These are phyloP conservation scores for Zelostemma sp. DNA, from an alignment of 1,140 invertebrate species.

Conservation along the genomic window DNA sequence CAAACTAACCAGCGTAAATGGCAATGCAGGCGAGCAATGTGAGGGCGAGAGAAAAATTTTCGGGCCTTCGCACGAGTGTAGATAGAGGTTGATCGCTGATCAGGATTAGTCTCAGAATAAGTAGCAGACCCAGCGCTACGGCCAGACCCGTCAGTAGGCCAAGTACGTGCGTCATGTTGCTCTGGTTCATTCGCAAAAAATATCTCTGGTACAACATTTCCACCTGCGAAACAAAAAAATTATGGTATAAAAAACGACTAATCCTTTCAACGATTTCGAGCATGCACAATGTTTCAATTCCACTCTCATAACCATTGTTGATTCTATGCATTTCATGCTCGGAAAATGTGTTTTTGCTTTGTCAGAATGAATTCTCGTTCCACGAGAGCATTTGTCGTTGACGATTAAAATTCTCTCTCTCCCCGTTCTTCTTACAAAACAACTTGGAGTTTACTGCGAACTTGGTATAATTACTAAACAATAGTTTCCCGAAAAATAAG, in stretches of 20 bases:
- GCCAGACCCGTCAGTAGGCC: conserved; percentile 80
- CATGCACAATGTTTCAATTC: no score
- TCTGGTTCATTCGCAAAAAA: conserved; percentile 93
- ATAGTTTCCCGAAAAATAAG: neutral
- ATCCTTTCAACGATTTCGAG: no score
- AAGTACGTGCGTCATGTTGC: conserved; percentile 87
- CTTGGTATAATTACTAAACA: neutral
- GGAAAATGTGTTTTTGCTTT: no score
- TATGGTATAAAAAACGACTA: neutral
- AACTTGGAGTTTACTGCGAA: neutral
- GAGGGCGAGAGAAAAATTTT: conserved; percentile 57
- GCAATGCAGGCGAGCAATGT: conserved; percentile 57
- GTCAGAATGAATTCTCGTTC: neutral
- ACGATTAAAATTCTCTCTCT: neutral
- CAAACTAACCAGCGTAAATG: conserved; percentile 61
- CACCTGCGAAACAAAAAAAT: conserved; percentile 72
- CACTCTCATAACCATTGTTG: no score
- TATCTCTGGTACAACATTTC: conserved; percentile 93
- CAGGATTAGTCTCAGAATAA: conserved; percentile 52
- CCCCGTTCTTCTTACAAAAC: neutral
- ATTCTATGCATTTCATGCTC: no score
- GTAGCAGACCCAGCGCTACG: conserved; percentile 71
- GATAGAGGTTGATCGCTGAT: conserved; percentile 48
- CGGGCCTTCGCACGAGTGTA: conserved; percentile 48
- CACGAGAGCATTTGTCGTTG: neutral